Base-by-base conservation (phyloP, 2,113 vertebrate species). In the Phalacrocorax aristotelis region DNA sequence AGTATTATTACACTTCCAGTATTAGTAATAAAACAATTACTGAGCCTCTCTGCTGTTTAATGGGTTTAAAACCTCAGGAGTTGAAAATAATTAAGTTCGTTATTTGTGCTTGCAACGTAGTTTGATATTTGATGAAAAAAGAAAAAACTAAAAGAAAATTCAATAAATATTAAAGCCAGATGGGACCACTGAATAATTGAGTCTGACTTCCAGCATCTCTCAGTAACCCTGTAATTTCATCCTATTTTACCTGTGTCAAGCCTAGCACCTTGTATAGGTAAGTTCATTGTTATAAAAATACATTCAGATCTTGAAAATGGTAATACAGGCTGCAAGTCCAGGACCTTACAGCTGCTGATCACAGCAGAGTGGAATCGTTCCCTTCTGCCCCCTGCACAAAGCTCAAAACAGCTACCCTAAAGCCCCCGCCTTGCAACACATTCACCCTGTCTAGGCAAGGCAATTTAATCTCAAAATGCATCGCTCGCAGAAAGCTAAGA, bases 1-100 rank as follows among this genome's bases (percentile, higher is more conserved):
- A 64, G 61, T 79, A 90, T 90, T 90, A 82, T 88, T 93, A 88
- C 48, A 85, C 30, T 96, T 83, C 36, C 61, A 68, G 34, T n/a
- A 57, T 75, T 70, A 62, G 60, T 55, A 92, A 90, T 94, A 94
- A 94, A 96, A 89, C 81, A 91, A 90, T 95, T 96, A 97, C 93
- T 54, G 68, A 94, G 58, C 48, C 52, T 49, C 60, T 93, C 72
- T 92, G 34, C 76, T 96, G 40, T 61, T 95, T 88, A 95, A 94
- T 81, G 74, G 69, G 54, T 89, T 94, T 95, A 79, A 93, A 96
- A 94, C 54, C 93, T 95, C 87, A 81, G 72, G 94, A 95, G 90
- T 15, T 83, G 66, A 83, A 95, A 97, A 95, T 77, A 94, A 96
- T 95, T 95, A 95, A 82, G 74, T 82, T 75, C 46, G 79, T 84